Percentiles rank a stretch among this genome's conserved stretches.
These are phyloP conservation scores for Caenorhabditis uteleia DNA, from an alignment of 2,888 invertebrate species.

Conservation along the genomic window DNA sequence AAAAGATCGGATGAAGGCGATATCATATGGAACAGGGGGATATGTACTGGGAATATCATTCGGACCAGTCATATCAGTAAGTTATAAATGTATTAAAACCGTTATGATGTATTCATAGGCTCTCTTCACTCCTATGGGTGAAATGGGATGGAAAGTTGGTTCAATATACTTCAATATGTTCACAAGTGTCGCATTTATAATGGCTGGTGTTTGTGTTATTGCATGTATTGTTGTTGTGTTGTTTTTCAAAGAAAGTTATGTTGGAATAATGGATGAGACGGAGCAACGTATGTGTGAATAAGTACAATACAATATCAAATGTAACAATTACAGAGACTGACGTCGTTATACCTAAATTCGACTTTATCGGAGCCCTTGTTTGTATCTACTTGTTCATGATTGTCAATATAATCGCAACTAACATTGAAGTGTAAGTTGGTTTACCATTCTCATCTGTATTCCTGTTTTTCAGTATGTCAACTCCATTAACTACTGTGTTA, in stretches of 20 bases:
- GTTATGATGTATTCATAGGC: conserved; percentile 16
- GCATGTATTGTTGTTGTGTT: conserved; percentile 32
- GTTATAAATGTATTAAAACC: background rate
- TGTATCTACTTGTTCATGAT: conserved; percentile 40
- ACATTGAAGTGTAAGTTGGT: conserved; percentile 36
- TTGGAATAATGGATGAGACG: conserved; percentile 43
- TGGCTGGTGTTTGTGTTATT: conserved; percentile 27
- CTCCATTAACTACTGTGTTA: conserved; percentile 39
- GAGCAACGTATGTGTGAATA: conserved; percentile 10
- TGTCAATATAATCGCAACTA: conserved; percentile 25
- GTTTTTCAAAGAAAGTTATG: conserved; percentile 48
- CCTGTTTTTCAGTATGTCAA: conserved; percentile 35
- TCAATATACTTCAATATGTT: conserved; percentile 32
- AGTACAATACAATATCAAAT: no score
- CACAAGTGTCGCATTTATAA: conserved; percentile 43
- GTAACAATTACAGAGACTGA: conserved; percentile 10
- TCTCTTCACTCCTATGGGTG: conserved; percentile 43
- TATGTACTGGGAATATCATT: conserved; percentile 46
- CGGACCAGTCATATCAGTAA: conserved; percentile 47
- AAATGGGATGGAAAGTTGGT: conserved; percentile 23
- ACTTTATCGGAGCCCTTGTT: conserved; percentile 15
- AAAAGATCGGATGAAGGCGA: conserved; percentile 45
- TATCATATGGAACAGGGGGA: conserved; percentile 48
- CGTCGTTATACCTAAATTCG: conserved; percentile 28
- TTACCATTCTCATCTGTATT: background rate